phyloP scores from a whole-genome alignment of 2,888 invertebrate species.

The Apodemia mormo region DNA sequence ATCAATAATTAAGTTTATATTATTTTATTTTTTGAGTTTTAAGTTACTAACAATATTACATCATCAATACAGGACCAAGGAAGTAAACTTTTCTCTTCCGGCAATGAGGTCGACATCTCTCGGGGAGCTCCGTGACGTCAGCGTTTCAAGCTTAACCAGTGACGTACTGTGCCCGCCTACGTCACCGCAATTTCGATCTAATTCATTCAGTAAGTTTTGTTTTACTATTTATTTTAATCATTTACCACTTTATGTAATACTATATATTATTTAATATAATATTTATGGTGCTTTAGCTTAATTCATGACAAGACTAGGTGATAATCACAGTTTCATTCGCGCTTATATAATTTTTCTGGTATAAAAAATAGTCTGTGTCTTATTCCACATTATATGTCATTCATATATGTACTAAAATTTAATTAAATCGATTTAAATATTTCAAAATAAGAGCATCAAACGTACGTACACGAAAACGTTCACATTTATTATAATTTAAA shows the following conservation, averaged over 20 bases:
- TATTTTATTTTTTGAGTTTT: too few relatives aligned
- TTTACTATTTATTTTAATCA: not conserved
- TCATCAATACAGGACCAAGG: constrained; percentile 63
- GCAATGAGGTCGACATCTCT: constrained; percentile 72
- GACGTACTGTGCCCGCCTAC: constrained; percentile 70
- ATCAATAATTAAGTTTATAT: too few relatives aligned
- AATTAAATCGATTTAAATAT: too few relatives aligned
- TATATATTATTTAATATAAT: too few relatives aligned
- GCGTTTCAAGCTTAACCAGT: constrained; percentile 59
- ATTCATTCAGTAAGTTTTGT: constrained; percentile 85
- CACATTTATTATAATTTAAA: too few relatives aligned
- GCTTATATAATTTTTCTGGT: not conserved
- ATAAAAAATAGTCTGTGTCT: not conserved
- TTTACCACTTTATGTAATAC: not conserved
- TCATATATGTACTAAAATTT: too few relatives aligned
- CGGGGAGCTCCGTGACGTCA: constrained; percentile 72
- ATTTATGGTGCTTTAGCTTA: too few relatives aligned
- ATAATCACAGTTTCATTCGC: too few relatives aligned
- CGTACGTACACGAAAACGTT: not conserved
- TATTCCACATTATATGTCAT: not conserved
- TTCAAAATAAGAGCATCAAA: not conserved
- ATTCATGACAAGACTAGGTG: too few relatives aligned
- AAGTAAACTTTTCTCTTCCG: constrained; percentile 75
- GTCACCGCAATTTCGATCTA: constrained; percentile 78
- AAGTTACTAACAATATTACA: too few relatives aligned